Conservation (phyloP, 2,797 vertebrate genomes). For the Ptychobarbus kaznakovi region DNA sequence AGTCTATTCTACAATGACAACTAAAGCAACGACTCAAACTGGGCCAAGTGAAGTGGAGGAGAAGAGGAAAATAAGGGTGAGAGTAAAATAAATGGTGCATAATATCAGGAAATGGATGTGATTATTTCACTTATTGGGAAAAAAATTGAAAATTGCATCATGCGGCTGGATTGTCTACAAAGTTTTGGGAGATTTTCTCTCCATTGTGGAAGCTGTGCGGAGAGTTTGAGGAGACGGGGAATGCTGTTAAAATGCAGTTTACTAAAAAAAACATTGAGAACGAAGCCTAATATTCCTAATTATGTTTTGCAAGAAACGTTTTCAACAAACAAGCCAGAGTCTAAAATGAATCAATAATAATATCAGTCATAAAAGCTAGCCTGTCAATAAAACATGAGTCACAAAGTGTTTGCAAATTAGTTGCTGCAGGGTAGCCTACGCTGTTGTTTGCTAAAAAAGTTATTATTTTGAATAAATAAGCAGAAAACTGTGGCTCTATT, state of each 20-base stretch:
- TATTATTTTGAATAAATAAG: conserved; percentile 5
- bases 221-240: background rate
- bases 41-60: conserved; percentile 33
- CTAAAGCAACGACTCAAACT: conserved; percentile 24
- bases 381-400: background rate
- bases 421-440: background rate
- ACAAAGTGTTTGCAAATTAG: conserved; percentile 5
- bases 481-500: background rate
- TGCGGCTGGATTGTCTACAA: conserved; percentile 25
- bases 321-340: background rate
- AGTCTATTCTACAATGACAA: conserved; percentile 35
- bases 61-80: conserved; percentile 20
- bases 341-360: background rate
- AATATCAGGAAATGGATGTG: conserved; percentile 45
- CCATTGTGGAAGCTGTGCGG: background rate
- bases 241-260: background rate
- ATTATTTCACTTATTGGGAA: conserved; percentile 56
- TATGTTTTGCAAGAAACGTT: background rate
- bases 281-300: background rate
- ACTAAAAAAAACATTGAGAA: background rate
- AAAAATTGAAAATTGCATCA: conserved; percentile 53
- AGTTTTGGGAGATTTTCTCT: conserved; percentile 6
- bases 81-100: conserved; percentile 32
- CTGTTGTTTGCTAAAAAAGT: background rate
- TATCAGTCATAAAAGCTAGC: background rate